phyloP scores from a whole-genome alignment of 2,113 vertebrate genomes.

The Labrus mixtus region DNA sequence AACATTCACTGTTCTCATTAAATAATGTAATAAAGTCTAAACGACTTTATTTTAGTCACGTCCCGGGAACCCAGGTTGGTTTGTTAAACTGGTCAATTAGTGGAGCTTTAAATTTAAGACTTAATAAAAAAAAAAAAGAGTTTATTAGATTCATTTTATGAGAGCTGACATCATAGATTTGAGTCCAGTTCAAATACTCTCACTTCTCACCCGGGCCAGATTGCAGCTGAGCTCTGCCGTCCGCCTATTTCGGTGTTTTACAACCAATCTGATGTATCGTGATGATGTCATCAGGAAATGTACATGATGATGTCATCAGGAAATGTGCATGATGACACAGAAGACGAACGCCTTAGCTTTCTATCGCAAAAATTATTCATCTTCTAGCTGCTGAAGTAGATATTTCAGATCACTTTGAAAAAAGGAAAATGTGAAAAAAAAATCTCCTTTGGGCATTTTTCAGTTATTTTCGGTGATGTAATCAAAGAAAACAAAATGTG shows the following conservation, averaged over 20 bases:
- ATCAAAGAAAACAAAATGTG: neutral
- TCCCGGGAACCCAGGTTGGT: neutral
- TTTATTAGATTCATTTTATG: constrained; percentile 18
- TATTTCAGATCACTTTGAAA: too few species aligned
- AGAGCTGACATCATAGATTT: constrained; percentile 31
- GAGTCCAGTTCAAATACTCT: constrained; percentile 1
- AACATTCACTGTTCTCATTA: neutral
- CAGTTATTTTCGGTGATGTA: too few species aligned
- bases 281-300: too few species aligned
- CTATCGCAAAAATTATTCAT: too few species aligned
- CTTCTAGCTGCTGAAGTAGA: too few species aligned
- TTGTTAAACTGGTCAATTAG: neutral
- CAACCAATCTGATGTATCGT: too few species aligned
- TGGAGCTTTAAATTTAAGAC: neutral
- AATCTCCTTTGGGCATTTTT: too few species aligned
- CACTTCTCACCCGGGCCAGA: neutral
- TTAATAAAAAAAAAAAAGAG: constrained; percentile 1
- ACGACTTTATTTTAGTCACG: neutral
- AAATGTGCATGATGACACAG: too few species aligned
- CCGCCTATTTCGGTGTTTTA: neutral
- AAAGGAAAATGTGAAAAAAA: too few species aligned
- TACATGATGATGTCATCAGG: too few species aligned
- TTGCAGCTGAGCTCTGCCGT: neutral
- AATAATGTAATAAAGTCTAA: neutral
- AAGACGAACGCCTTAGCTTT: too few species aligned